Evolutionary conservation across 2,113 vertebrate species (phyloP).

Genomic region (Archilochus colubris): DNA sequence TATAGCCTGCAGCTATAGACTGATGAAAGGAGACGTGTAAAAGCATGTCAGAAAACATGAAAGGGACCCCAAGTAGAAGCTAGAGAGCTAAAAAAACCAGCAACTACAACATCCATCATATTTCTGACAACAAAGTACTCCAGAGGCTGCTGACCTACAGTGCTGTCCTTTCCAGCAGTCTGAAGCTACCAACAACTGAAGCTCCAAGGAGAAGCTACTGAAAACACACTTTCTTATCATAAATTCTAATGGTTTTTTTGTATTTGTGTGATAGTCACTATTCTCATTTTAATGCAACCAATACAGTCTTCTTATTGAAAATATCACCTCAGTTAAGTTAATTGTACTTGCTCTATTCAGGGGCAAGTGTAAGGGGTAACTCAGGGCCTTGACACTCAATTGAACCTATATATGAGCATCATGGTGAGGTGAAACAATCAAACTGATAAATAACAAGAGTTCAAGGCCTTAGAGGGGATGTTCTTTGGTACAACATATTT

Average conservation of each 20-base stretch:
- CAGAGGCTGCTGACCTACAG: not conserved
- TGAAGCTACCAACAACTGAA: not conserved
- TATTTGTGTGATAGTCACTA: not conserved
- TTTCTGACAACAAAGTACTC: not conserved
- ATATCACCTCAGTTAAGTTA: not conserved
- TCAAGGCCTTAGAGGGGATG: not conserved
- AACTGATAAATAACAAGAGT: not conserved
- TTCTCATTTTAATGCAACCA: not conserved
- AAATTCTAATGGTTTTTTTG: not conserved
- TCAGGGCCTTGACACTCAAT: not conserved
- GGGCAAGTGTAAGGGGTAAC: not conserved
- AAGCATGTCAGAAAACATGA: not conserved
- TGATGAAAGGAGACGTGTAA: not conserved
- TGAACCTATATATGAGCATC: not conserved
- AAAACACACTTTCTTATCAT: not conserved
- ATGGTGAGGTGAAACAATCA: not conserved
- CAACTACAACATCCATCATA: not conserved
- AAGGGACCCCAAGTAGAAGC: not conserved
- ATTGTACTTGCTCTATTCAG: not conserved
- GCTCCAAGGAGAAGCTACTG: not conserved
- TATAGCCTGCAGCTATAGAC: not conserved
- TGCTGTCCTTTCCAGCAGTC: not conserved
- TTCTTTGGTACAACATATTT: not conserved
- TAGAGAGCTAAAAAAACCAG: not conserved
- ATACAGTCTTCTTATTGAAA: not conserved